phyloP scores from a whole-genome alignment of 2,888 invertebrate genomes.

The Therioaphis trifolii region DNA sequence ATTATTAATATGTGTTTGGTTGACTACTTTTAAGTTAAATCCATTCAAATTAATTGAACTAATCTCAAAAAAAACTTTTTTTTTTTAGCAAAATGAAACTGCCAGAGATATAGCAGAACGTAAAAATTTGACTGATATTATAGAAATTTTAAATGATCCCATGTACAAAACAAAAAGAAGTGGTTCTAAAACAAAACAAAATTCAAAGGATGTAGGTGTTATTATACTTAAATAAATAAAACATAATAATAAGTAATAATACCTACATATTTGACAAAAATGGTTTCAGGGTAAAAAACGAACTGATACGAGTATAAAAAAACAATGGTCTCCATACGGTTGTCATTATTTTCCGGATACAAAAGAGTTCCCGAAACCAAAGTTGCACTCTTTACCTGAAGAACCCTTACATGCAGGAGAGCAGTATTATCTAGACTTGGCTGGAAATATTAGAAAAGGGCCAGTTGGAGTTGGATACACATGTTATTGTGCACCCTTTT shows the following conservation, averaged over 20 bases:
- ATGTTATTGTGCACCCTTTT: conserved; percentile 92
- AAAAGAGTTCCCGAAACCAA: conserved; percentile 85
- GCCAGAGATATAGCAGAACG: conserved; percentile 89
- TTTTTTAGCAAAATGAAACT: conserved; percentile 80
- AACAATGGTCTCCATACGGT: conserved; percentile 86
- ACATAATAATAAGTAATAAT: neutral
- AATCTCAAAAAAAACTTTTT: neutral
- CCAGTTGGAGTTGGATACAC: conserved; percentile 94
- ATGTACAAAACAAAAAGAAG: conserved; percentile 37
- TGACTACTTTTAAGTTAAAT: too few species aligned
- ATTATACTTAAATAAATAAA: conserved; percentile 9
- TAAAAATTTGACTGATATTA: conserved; percentile 86
- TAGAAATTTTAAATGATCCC: conserved; percentile 76
- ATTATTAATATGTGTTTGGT: too few species aligned
- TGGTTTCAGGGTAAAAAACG: conserved; percentile 51
- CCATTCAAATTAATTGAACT: too few species aligned
- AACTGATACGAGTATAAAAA: conserved; percentile 52
- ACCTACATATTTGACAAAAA: neutral
- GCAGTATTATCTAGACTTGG: conserved; percentile 93
- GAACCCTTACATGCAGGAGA: conserved; percentile 89
- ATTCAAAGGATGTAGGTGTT: conserved; percentile 32
- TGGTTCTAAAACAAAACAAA: conserved; percentile 44
- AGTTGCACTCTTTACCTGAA: conserved; percentile 85
- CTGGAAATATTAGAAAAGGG: conserved; percentile 94
- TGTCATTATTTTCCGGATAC: conserved; percentile 91